Evolutionary conservation across 2,113 vertebrate species (phyloP).

Genomic region (Lota lota): DNA sequence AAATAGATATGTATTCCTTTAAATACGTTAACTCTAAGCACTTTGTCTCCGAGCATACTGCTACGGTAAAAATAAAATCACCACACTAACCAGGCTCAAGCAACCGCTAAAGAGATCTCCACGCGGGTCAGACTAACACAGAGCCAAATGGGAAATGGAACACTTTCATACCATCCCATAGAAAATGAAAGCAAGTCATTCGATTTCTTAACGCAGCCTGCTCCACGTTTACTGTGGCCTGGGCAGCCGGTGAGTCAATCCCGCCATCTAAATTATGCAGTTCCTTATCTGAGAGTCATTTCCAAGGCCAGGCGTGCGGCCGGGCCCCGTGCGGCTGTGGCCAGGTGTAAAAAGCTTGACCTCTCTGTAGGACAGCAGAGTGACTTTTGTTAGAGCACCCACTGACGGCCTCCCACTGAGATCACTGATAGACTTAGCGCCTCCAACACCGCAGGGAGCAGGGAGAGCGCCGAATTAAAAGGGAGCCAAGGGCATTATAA

Average conservation of each 20-base stretch:
- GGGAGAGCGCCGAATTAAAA: slow-evolving; percentile 3
- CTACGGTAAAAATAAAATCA: too few relatives aligned
- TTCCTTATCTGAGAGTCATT: slow-evolving; percentile 62
- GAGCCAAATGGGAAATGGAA: too few relatives aligned
- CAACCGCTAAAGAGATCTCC: too few relatives aligned
- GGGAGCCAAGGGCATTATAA: slow-evolving; percentile 26
- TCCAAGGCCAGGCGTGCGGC: slow-evolving; percentile 55
- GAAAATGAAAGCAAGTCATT: too few relatives aligned
- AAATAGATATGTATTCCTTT: too few relatives aligned
- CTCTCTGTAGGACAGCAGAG: slow-evolving; percentile 65
- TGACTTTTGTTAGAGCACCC: slow-evolving; percentile 66
- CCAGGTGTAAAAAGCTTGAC: slow-evolving; percentile 72
- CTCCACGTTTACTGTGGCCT: not conserved
- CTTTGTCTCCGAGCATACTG: too few relatives aligned
- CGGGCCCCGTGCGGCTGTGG: slow-evolving; percentile 55
- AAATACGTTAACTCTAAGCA: too few relatives aligned
- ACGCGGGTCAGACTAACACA: too few relatives aligned
- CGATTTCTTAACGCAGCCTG: too few relatives aligned
- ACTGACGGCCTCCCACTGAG: slow-evolving; percentile 54
- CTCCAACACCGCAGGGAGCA: slow-evolving; percentile 32
- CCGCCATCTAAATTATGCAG: slow-evolving; percentile 51
- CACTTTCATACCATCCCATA: too few relatives aligned
- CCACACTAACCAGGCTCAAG: too few relatives aligned
- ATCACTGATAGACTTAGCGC: slow-evolving; percentile 40
- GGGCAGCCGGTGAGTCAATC: slow-evolving; percentile 26